Base-by-base conservation (phyloP, 1,140 invertebrate genomes). In the Philotrypesis tridentata region DNA sequence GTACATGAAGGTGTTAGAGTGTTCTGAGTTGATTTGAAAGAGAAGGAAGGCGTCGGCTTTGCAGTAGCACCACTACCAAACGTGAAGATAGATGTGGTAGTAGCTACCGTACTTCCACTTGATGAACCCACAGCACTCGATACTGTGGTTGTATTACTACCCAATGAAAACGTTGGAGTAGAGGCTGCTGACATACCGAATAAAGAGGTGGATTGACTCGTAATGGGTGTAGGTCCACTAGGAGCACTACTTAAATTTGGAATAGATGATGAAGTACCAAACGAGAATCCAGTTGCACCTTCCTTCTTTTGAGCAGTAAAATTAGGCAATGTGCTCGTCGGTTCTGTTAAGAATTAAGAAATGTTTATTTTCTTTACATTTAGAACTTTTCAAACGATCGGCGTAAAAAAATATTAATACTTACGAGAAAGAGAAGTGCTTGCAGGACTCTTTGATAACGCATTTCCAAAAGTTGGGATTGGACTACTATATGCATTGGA, bases 351-450 rank as follows among this genome's bases (percentile, higher is more conserved):
- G 8, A 31, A 48, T n/a, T 12, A 14, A 65, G 5, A 68, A 17
- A 31, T 33, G 17, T n/a, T 0, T 33, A 21, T 55, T 55, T 55
- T 68, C 2, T 2, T 65, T 29, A 9, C 25, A 2, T 29, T 3
- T 31, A 37, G 21, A 31, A 70, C 21, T 25, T 72, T 3, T 40
- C 2, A 5, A 72, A 60, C 6, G n/a, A 9, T 43, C 14, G 25
- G 31, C 1, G 17, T 63, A 61, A 63, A 21, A 23, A 67, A 55
- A 70, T 68, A 40, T 61, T 2, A 68, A 33, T 33, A 81, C 80
- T 71, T 63, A 82, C 80, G 80, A 68, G 73, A 9, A 23, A 77
- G 2, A 0, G 80, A 77, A 1, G 33, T 80, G 23, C 12, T 72
- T 9, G 65, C 21, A 6, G 80, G 63, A 37, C 40, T 71, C 5